A percentile compares a stretch with the other conserved stretches of the same genome.
Evolutionary conservation across 2,888 invertebrate species (phyloP).

Genomic region (Eupeodes latifasciatus): DNA sequence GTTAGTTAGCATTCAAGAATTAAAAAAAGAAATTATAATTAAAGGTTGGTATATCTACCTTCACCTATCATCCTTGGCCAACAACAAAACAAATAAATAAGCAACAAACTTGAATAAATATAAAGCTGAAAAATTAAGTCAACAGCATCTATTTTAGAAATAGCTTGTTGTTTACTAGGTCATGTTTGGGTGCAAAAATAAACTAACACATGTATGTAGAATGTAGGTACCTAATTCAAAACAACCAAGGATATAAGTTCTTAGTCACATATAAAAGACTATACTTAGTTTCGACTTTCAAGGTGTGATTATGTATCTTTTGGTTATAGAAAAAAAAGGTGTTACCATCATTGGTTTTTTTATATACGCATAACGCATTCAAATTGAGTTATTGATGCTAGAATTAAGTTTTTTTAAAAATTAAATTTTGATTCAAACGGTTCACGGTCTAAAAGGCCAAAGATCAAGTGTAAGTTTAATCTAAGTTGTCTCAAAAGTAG

Average conservation of each 20-base stretch:
- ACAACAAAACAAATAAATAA: neutral
- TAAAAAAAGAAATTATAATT: conserved; percentile 41
- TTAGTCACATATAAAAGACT: conserved; percentile 10
- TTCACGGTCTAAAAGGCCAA: no score
- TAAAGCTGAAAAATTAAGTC: conserved; percentile 15
- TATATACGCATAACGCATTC: no score
- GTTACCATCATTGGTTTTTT: neutral
- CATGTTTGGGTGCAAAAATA: conserved; percentile 41
- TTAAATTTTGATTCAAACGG: no score
- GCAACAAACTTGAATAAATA: conserved; percentile 13
- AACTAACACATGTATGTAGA: neutral
- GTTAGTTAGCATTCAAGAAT: conserved; percentile 57
- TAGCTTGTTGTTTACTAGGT: conserved; percentile 28
- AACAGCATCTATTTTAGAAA: conserved; percentile 30
- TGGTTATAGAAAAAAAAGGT: neutral
- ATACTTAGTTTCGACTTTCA: conserved; percentile 1
- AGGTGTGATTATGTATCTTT: neutral
- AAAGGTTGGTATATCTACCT: conserved; percentile 15
- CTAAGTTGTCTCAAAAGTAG: no score
- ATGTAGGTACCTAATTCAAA: neutral
- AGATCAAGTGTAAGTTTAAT: no score
- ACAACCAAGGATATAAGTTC: conserved; percentile 4
- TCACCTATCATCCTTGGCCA: conserved; percentile 16
- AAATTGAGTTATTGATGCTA: no score
- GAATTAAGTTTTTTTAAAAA: no score